A percentile compares a stretch with the other conserved stretches of the same genome.
Evolutionary conservation across 2,888 invertebrate genomes (phyloP).

Genomic region (Punctoribates punctum): DNA sequence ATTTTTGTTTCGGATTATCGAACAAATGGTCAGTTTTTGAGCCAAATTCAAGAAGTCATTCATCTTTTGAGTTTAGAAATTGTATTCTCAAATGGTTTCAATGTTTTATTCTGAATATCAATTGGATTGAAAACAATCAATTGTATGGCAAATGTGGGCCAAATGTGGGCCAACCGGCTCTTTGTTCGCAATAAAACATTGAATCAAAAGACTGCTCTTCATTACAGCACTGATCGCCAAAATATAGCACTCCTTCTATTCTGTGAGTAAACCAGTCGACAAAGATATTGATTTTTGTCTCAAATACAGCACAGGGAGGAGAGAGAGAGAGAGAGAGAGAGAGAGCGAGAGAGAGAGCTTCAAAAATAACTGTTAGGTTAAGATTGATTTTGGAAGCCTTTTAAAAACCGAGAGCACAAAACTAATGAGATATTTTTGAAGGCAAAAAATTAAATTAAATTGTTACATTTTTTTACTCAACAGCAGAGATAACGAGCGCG

Average conservation of each 20-base stretch:
- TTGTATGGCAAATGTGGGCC: not conserved
- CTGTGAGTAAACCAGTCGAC: not conserved
- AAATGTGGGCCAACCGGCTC: not conserved
- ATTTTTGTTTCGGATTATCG: no score
- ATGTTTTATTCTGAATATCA: not conserved
- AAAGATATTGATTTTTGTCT: not conserved
- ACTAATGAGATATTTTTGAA: slow-evolving; percentile 26
- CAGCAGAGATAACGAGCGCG: not conserved
- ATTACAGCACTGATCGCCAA: not conserved
- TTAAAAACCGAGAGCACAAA: not conserved
- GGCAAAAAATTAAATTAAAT: slow-evolving; percentile 23
- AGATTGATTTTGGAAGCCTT: slow-evolving; percentile 5
- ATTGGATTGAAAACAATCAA: not conserved
- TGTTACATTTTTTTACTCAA: slow-evolving; percentile 5
- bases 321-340: slow-evolving; percentile 13
- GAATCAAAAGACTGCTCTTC: not conserved
- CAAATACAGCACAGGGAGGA: not conserved
- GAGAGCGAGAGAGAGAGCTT: not conserved
- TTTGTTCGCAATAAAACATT: slow-evolving; percentile 2
- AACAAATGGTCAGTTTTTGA: not conserved
- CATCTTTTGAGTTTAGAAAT: not conserved
- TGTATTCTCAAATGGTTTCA: not conserved
- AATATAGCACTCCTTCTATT: not conserved
- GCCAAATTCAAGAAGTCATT: not conserved
- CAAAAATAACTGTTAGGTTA: slow-evolving; percentile 14